Conservation (phyloP, 2,888 invertebrate species). For the Melangyna quadrimaculata region DNA sequence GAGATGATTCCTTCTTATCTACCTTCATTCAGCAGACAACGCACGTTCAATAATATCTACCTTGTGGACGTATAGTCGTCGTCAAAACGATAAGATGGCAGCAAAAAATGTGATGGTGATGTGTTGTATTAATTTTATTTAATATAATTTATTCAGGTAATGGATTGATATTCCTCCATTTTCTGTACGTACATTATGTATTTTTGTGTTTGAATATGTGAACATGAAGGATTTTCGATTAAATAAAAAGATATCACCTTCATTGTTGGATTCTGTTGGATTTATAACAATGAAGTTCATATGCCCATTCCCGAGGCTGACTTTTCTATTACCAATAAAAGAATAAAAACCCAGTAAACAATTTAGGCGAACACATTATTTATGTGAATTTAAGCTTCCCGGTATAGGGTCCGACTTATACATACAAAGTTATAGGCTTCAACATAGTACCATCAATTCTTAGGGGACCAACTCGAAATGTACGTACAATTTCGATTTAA, state of each 20-base stretch:
- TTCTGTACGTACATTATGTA: neutral
- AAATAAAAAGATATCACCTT: neutral
- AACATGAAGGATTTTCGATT: conserved; percentile 33
- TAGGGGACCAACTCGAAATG: too few species aligned
- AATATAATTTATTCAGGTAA: conserved; percentile 43
- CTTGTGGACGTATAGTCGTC: neutral
- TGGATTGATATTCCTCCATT: conserved; percentile 27
- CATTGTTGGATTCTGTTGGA: too few species aligned
- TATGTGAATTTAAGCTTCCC: too few species aligned
- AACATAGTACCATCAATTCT: too few species aligned
- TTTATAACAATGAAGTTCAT: neutral
- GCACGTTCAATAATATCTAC: neutral
- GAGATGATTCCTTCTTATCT: neutral
- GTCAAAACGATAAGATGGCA: neutral
- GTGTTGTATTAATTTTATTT: conserved; percentile 49
- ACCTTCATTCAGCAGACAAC: neutral
- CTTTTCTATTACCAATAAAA: too few species aligned
- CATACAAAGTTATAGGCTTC: too few species aligned
- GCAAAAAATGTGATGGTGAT: neutral
- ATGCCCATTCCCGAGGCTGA: too few species aligned
- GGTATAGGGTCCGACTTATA: too few species aligned
- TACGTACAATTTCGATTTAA: too few species aligned
- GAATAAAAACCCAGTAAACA: too few species aligned
- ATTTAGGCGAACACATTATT: too few species aligned
- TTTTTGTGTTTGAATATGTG: too few species aligned